These are phyloP conservation scores for Flabesymbios commensalis DNA, from an alignment of 2,888 invertebrate genomes.

Conservation along the genomic window DNA sequence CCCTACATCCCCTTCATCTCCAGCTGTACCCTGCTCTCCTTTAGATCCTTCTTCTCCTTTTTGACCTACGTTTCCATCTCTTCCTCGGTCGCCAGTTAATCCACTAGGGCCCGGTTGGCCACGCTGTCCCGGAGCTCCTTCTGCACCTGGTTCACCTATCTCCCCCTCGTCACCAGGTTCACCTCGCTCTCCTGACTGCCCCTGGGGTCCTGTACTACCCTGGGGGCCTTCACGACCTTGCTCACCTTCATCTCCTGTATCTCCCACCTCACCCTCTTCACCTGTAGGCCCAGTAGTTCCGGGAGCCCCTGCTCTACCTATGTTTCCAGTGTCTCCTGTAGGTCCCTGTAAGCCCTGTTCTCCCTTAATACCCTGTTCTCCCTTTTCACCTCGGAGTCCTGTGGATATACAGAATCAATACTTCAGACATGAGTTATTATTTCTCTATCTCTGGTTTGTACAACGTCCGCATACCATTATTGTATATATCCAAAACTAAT, in stretches of 20 bases:
- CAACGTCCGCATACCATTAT: not conserved
- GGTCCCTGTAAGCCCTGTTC: slow-evolving; percentile 10
- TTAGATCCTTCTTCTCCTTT: too few relatives aligned
- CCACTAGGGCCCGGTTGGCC: not conserved
- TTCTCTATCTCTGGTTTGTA: not conserved
- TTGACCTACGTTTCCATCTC: too few relatives aligned
- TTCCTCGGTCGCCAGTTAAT: too few relatives aligned
- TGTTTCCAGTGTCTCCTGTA: slow-evolving; percentile 10
- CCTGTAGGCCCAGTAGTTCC: slow-evolving; percentile 14
- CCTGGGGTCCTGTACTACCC: slow-evolving; percentile 7
- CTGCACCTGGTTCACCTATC: not conserved
- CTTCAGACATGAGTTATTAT: not conserved
- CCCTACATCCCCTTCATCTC: slow-evolving; percentile 8
- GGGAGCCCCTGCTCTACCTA: slow-evolving; percentile 7
- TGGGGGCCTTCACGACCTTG: not conserved
- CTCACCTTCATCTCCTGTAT: not conserved
- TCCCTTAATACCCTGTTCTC: slow-evolving; percentile 12
- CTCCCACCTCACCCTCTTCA: slow-evolving; percentile 2
- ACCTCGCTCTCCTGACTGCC: not conserved
- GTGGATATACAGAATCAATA: not conserved
- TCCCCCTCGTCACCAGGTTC: slow-evolving; percentile 1
- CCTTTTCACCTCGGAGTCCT: not conserved
- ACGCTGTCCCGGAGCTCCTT: slow-evolving; percentile 1
- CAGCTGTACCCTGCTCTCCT: slow-evolving; percentile 65
- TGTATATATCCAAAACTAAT: not conserved